Evolutionary conservation across 2,113 vertebrate species (phyloP).

Genomic region (Takifugu bimaculatus): DNA sequence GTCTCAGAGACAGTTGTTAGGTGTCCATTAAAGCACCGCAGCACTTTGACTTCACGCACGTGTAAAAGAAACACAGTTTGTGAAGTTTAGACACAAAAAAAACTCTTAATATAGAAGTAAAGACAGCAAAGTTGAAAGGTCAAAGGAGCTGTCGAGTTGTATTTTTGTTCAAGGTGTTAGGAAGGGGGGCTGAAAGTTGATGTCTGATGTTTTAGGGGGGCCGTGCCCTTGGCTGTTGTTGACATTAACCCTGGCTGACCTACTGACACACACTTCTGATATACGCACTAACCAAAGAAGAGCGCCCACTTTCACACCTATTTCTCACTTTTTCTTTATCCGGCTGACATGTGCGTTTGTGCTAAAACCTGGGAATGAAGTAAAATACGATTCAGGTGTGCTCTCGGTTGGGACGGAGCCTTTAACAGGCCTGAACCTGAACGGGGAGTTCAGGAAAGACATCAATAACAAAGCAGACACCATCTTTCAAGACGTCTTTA

Average conservation of each 20-base stretch:
- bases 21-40: constrained; percentile 8
- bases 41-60: constrained; percentile 20
- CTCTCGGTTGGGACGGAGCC: constrained; percentile 29
- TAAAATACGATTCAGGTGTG: constrained; percentile 57
- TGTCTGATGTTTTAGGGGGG: constrained; percentile 21
- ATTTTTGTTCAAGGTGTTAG: constrained; percentile 25
- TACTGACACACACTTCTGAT: constrained; percentile 17
- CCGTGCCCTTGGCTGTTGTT: constrained; percentile 29
- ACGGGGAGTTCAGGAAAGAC: constrained; percentile 37
- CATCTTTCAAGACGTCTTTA: constrained; percentile 33
- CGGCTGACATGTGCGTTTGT: constrained; percentile 34
- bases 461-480: constrained; percentile 32
- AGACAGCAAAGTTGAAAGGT: constrained; percentile 29
- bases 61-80: constrained; percentile 12
- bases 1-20: constrained; percentile 21
- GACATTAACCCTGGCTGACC: constrained; percentile 56
- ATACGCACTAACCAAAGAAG: constrained; percentile 2
- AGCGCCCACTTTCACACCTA: constrained; percentile 3
- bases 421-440: constrained; percentile 41
- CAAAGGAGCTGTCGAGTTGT: constrained; percentile 32
- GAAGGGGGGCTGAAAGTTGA: constrained; percentile 13
- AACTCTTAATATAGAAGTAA: constrained; percentile 3
- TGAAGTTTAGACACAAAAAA: constrained; percentile 21
- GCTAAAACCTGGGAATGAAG: constrained; percentile 27
- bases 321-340: constrained; percentile 16